Conservation (phyloP, 2,797 vertebrate species). For the Sciaenops ocellatus region DNA sequence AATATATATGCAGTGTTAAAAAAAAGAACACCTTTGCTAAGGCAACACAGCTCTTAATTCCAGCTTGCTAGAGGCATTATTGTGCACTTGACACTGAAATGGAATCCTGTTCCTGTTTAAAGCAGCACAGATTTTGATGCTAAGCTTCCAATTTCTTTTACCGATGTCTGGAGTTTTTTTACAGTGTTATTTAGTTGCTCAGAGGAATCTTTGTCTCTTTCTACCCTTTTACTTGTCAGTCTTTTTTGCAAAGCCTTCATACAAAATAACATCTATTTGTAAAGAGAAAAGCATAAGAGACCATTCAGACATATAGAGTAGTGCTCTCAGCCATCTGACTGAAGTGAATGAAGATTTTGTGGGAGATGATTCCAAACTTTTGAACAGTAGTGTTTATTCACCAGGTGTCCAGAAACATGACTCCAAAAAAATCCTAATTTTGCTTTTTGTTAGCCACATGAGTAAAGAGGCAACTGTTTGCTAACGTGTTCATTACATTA, state of each 20-base stretch:
- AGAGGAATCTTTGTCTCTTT: too few relatives aligned
- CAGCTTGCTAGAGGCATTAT: neutral
- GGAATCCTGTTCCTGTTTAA: neutral
- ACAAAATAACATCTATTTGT: too few relatives aligned
- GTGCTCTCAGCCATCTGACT: neutral
- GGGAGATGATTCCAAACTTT: neutral
- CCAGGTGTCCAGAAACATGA: neutral
- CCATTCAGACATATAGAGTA: neutral
- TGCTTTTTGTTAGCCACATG: neutral
- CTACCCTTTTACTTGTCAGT: too few relatives aligned
- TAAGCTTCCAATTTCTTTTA: too few relatives aligned
- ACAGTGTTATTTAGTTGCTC: too few relatives aligned
- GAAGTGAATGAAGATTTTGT: neutral
- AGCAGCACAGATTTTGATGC: neutral
- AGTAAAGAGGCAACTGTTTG: neutral
- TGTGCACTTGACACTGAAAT: neutral
- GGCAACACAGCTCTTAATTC: neutral
- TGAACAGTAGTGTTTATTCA: neutral
- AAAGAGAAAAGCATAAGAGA: neutral
- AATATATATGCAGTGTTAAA: too few relatives aligned
- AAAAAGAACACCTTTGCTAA: neutral
- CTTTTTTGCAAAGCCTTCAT: too few relatives aligned
- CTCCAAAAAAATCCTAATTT: neutral
- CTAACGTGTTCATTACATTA: neutral
- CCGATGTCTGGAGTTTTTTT: too few relatives aligned